Conservation (phyloP, 2,113 vertebrate genomes). For the Nycticryphes semicollaris region DNA sequence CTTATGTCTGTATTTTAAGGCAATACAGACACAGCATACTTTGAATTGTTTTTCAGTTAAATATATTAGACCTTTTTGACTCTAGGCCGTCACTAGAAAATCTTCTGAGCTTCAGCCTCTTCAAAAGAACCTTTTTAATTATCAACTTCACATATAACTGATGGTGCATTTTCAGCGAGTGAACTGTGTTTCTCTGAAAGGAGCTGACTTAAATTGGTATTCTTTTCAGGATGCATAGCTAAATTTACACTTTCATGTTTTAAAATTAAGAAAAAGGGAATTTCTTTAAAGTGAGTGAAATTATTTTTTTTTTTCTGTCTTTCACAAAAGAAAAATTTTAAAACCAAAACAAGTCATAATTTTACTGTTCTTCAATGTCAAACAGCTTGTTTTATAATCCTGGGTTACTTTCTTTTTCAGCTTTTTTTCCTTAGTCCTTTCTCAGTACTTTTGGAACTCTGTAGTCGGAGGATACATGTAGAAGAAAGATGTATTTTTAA, state of each 20-base stretch:
- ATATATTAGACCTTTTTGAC: not conserved
- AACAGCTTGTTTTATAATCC: not conserved
- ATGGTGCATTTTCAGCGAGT: not conserved
- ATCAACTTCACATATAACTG: not conserved
- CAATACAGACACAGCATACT: not conserved
- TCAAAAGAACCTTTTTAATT: not conserved
- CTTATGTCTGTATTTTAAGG: not conserved
- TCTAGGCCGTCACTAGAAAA: not conserved
- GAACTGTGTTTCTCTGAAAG: not conserved
- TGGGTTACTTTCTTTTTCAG: not conserved
- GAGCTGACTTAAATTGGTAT: not conserved
- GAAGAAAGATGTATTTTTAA: not conserved
- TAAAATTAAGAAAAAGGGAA: not conserved
- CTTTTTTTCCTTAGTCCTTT: not conserved
- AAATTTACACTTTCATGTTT: not conserved
- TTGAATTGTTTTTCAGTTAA: not conserved
- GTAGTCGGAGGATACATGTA: not conserved
- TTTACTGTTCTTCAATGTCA: not conserved
- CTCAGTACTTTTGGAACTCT: not conserved
- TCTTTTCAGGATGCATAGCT: not conserved
- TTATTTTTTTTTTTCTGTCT: not conserved
- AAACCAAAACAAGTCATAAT: not conserved
- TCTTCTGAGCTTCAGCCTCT: not conserved
- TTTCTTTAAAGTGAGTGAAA: not conserved
- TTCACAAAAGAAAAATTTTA: not conserved